phyloP scores from a whole-genome alignment of 2,888 invertebrate genomes.

The Hetaerina titia region DNA sequence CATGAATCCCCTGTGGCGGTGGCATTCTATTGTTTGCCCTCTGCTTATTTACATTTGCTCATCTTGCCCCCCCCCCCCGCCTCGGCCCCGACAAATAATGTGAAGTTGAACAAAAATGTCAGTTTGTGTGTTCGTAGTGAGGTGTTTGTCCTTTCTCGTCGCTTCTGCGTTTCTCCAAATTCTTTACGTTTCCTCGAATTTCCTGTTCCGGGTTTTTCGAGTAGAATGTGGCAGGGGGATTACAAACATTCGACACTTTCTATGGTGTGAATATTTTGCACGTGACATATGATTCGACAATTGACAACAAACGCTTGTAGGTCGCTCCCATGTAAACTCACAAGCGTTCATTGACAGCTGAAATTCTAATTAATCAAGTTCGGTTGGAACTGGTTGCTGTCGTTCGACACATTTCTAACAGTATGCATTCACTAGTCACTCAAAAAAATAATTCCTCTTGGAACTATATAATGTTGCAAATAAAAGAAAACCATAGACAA shows the following conservation, averaged over 20 bases:
- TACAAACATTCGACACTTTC: neutral
- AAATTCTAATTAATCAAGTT: too few relatives aligned
- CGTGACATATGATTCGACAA: too few relatives aligned
- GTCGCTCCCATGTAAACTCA: too few relatives aligned
- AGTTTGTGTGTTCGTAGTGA: neutral
- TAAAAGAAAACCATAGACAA: too few relatives aligned
- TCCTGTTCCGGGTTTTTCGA: neutral
- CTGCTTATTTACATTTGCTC: conserved; percentile 5
- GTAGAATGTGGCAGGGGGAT: neutral
- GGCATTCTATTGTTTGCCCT: neutral
- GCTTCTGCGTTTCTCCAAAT: neutral
- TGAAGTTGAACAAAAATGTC: neutral
- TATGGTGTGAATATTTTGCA: too few relatives aligned
- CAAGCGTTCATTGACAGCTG: too few relatives aligned
- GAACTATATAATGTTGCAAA: too few relatives aligned
- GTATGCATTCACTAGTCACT: too few relatives aligned
- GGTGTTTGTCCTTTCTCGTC: neutral
- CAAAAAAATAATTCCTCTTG: too few relatives aligned
- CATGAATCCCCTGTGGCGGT: neutral
- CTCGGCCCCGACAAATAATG: neutral
- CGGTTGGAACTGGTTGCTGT: too few relatives aligned
- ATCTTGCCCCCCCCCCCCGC: neutral
- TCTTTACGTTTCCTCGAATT: neutral
- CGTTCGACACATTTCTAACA: too few relatives aligned
- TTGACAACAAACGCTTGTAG: too few relatives aligned